A percentile compares a stretch with the other conserved stretches of the same genome.
Conservation (phyloP, 1,140 invertebrate species). For the Drosophila carrolli region DNA sequence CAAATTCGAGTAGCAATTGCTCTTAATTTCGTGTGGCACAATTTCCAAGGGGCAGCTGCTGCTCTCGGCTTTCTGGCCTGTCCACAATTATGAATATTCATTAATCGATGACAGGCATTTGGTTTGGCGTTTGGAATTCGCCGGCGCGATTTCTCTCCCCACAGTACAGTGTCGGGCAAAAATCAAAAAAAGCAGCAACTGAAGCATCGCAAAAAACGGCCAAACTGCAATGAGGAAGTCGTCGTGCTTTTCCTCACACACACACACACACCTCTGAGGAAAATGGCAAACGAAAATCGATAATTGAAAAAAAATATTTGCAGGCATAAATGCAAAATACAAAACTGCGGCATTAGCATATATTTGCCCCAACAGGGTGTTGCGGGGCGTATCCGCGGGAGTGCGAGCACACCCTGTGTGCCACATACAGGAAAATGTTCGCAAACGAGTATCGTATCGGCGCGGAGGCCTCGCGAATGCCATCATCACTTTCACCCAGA, state of each 20-base stretch:
- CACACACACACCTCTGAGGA: constrained; percentile 28
- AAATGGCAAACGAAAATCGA: constrained; percentile 69
- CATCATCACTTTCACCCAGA: constrained; percentile 81
- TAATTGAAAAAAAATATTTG: constrained; percentile 78
- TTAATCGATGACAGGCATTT: constrained; percentile 53
- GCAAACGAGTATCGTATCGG: constrained; percentile 58
- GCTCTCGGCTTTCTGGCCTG: constrained; percentile 12
- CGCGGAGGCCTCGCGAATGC: constrained; percentile 57
- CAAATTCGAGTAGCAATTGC: constrained; percentile 79
- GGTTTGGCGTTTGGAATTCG: constrained; percentile 34
- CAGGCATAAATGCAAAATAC: constrained; percentile 23
- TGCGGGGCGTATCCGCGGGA: constrained; percentile 17
- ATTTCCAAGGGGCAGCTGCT: constrained; percentile 51
- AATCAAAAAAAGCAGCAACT: constrained; percentile 13
- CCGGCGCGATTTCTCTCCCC: constrained; percentile 32
- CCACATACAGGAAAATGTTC: constrained; percentile 73
- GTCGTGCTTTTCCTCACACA: constrained; percentile 18
- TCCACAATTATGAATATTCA: constrained; percentile 59
- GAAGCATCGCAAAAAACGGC: constrained; percentile 33
- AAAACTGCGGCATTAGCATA: constrained; percentile 68
- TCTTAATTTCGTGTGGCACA: constrained; percentile 78
- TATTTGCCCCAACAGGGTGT: constrained; percentile 50
- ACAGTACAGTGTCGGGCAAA: constrained; percentile 6
- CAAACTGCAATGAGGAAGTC: constrained; percentile 69
- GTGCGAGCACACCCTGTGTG: constrained; percentile 33